phyloP scores from a whole-genome alignment of 1,140 invertebrate species.

The Bombus huntii region DNA sequence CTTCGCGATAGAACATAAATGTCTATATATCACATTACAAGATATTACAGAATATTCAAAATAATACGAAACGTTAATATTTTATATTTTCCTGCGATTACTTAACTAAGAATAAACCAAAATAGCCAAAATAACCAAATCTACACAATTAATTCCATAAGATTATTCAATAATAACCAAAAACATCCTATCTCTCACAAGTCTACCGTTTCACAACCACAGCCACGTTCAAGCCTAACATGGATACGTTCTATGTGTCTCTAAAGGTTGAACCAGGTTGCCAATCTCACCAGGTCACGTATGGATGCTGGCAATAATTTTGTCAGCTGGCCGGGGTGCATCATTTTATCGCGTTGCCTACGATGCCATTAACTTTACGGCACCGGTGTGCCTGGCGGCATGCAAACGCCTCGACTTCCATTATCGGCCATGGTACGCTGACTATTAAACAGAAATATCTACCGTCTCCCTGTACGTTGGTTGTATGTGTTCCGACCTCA shows the following conservation, averaged over 20 bases:
- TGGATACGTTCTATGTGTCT: not conserved
- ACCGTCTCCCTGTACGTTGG: conserved; percentile 25
- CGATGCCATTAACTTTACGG: conserved; percentile 64
- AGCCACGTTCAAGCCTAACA: not conserved
- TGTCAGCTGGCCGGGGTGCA: conserved; percentile 52
- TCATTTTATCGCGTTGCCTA: conserved; percentile 63
- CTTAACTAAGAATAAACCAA: no score
- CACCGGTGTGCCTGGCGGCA: conserved; percentile 58
- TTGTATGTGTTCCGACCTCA: not conserved
- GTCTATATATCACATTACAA: no score
- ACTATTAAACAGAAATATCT: conserved; percentile 71
- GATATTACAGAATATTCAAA: no score
- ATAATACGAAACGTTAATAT: no score
- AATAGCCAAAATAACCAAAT: no score
- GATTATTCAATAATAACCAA: no score
- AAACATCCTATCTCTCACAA: not conserved
- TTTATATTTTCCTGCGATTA: no score
- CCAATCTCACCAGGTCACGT: not conserved
- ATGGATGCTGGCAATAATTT: conserved; percentile 37
- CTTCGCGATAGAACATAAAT: no score
- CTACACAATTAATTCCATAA: no score
- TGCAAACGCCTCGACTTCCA: conserved; percentile 67
- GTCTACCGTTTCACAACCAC: not conserved
- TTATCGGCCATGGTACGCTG: conserved; percentile 61
- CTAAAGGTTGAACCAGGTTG: not conserved